Conservation (phyloP, 2,113 vertebrate species). For the Sylvia atricapilla region DNA sequence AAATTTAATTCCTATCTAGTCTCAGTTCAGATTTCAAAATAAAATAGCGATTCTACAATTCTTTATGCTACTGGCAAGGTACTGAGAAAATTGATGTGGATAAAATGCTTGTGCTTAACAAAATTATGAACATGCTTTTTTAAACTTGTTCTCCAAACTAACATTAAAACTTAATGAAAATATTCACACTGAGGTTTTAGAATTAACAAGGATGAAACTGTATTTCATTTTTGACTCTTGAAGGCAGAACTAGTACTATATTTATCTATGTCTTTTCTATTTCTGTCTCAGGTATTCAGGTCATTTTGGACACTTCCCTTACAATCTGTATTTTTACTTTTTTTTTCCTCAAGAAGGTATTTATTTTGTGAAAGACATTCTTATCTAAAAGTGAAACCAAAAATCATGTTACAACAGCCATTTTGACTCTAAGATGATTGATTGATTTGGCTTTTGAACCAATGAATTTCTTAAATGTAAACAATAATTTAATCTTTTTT, state of each 20-base stretch:
- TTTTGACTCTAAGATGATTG: background rate
- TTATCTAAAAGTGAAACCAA: background rate
- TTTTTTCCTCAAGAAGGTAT: background rate
- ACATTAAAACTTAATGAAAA: background rate
- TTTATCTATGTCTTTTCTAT: background rate
- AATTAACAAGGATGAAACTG: background rate
- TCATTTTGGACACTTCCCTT: background rate
- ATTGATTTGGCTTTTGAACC: background rate
- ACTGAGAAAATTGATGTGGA: background rate
- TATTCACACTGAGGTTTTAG: background rate
- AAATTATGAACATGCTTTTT: background rate
- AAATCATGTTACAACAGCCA: background rate
- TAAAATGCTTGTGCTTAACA: background rate
- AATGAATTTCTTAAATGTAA: background rate
- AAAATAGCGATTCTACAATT: background rate
- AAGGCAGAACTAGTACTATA: background rate
- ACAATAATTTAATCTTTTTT: background rate
- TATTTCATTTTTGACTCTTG: background rate
- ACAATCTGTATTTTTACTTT: background rate
- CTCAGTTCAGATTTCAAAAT: conserved; percentile 23
- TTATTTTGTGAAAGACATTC: background rate
- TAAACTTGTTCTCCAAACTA: background rate
- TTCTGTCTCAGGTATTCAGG: background rate
- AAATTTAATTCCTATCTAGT: conserved; percentile 20
- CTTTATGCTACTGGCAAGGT: background rate